Evolutionary conservation across 1,140 invertebrate species (phyloP), one percentile per base, ranked within the genome.

Genomic region (Macrocentrus cingulum): DNA sequence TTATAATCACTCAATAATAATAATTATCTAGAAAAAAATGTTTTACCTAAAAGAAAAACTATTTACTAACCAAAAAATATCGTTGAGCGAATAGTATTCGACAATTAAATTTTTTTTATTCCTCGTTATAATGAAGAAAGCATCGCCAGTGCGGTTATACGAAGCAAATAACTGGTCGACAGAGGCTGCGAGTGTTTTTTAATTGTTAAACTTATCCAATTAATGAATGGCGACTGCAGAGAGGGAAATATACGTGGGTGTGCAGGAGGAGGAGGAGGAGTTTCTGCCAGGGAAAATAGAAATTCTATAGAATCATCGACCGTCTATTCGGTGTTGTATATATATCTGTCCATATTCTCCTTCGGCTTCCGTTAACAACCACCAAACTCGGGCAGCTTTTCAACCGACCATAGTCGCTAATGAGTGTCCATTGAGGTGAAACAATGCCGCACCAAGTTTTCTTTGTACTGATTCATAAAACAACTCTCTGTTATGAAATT

Each of bases 401-500:
- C 50, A 60, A 60, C 51, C 8, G 37, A 32, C 57, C 59, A 55
- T 49, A 41, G 53, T 63, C 57, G 50, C 64, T 66, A 66, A 66
- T 66, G 64, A 63, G 59, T 60, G 46, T 46, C 44, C 64, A 66
- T 66, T 66, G 59, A 66, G 41, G 53, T 63, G 64, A 63, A 56
- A 66, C 61, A 66, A 63, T 61, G 54, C 53, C 51, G n/a, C 48
- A 20, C 54, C 59, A 59, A 61, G 42, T 66, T 66, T 59, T 58
- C 61, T 57, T 63, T 66, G 48, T 63, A 54, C 57, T 65, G 62
- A 65, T 65, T 62, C 62, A 65, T 56, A 56, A 62, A 62, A 61
- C 56, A 64, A 57, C 56, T 48, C 60, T n/a, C n/a, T n/a, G n/a
- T n/a, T 58, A 61, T 59, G n/a, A 42, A 50, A 44, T 44, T 44